Conservation (phyloP, 2,113 vertebrate species). For the Progne subis region DNA sequence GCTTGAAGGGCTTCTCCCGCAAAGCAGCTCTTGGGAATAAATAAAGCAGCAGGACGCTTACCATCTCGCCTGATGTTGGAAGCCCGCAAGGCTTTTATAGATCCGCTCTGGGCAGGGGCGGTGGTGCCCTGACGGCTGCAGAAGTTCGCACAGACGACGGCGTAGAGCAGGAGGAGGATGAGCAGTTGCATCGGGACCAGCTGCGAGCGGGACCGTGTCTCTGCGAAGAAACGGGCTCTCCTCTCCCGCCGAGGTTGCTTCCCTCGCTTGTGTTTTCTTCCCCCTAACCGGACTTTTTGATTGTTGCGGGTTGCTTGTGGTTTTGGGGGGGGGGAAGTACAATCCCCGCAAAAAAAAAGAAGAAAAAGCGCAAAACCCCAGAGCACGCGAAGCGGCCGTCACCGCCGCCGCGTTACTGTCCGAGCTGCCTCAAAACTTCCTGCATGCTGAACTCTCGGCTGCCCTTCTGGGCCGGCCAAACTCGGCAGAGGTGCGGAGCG, state of each 20-base stretch:
- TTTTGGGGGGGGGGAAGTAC: neutral
- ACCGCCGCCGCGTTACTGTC: too few relatives aligned
- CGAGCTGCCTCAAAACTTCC: too few relatives aligned
- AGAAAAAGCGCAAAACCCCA: too few relatives aligned
- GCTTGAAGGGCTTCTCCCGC: neutral
- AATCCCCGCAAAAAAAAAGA: too few relatives aligned
- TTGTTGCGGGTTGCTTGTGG: neutral
- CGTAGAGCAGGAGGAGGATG: conserved; percentile 67
- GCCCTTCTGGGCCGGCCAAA: too few relatives aligned
- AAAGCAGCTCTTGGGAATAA: neutral
- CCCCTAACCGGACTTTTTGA: neutral
- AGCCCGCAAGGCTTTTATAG: conserved; percentile 75
- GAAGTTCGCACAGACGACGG: conserved; percentile 71
- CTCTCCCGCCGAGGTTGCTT: neutral
- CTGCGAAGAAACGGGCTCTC: neutral
- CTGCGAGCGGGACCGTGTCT: neutral
- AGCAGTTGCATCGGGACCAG: conserved; percentile 77
- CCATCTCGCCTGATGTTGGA: conserved; percentile 78
- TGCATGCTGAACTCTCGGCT: too few relatives aligned
- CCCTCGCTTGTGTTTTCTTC: neutral
- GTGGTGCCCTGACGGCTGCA: conserved; percentile 70
- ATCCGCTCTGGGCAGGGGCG: conserved; percentile 75
- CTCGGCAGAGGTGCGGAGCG: too few relatives aligned
- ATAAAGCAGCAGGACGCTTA: conserved; percentile 52
- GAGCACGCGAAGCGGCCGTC: too few relatives aligned